Percentiles rank a stretch among this genome's conserved stretches.
phyloP scores from a whole-genome alignment of 2,113 vertebrate species.

The Columba janthina region DNA sequence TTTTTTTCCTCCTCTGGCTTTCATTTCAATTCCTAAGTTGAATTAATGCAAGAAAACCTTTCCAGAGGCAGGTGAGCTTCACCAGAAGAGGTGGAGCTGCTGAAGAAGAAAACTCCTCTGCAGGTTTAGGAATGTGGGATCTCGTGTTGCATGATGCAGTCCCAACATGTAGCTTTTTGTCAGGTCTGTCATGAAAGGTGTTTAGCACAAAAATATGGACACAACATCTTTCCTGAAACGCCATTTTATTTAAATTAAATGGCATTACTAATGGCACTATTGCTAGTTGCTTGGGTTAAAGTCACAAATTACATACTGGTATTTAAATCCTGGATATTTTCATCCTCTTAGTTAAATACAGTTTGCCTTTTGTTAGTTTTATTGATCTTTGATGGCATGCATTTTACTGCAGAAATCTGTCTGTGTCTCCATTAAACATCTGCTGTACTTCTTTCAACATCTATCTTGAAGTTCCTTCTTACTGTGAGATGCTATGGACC shows the following conservation, averaged over 20 bases:
- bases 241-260: background rate
- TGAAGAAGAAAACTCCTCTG: background rate
- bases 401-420: slow-evolving; percentile 2
- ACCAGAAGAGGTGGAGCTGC: background rate
- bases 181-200: background rate
- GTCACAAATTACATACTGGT: background rate
- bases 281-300: background rate
- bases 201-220: background rate
- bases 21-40: slow-evolving; percentile 26
- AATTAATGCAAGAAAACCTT: slow-evolving; percentile 6
- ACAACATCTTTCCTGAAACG: background rate
- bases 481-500: background rate
- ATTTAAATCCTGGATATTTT: background rate
- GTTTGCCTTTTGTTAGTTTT: background rate
- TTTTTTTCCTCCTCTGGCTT: background rate
- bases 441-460: background rate
- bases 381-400: background rate
- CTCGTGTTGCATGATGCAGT: background rate
- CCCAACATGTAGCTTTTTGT: background rate
- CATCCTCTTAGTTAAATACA: slow-evolving; percentile 5
- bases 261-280: background rate
- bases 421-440: slow-evolving; percentile 32
- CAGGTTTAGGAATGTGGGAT: background rate
- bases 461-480: background rate
- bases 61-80: slow-evolving; percentile 18